A percentile compares a stretch with the other conserved stretches of the same genome.
phyloP scores from a whole-genome alignment of 2,888 invertebrate genomes.

The Malthinus flaveolus region DNA sequence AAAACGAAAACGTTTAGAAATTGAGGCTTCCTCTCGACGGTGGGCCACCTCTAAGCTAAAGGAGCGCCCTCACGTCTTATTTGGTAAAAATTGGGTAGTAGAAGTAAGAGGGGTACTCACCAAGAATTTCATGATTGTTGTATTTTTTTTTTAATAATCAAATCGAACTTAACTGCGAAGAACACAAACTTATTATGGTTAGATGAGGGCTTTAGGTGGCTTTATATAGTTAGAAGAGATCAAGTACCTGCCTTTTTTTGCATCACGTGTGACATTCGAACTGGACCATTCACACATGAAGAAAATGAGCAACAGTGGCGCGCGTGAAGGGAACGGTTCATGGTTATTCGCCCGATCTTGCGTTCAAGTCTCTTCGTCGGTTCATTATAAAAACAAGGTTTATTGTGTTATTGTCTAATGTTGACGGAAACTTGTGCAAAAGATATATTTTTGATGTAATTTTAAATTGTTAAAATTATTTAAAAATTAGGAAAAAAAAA shows the following conservation, averaged over 20 bases:
- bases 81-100: neutral
- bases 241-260: constrained; percentile 24
- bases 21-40: neutral
- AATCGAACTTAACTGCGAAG: constrained; percentile 20
- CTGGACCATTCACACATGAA: constrained; percentile 31
- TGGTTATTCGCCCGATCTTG: constrained; percentile 7
- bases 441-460: neutral
- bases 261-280: constrained; percentile 30
- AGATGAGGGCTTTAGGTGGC: constrained; percentile 17
- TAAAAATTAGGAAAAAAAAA: neutral
- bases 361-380: constrained; percentile 7
- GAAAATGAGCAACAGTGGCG: constrained; percentile 23
- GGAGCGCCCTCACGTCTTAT: neutral
- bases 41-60: neutral
- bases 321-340: constrained; percentile 16
- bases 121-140: constrained; percentile 34
- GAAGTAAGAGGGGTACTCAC: constrained; percentile 24
- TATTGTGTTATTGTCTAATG: constrained; percentile 3
- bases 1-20: neutral
- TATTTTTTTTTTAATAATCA: constrained; percentile 1
- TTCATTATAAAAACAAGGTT: neutral
- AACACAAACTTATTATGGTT: constrained; percentile 19
- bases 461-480: neutral
- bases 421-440: neutral
- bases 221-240: constrained; percentile 26